phyloP scores from a whole-genome alignment of 2,113 vertebrate genomes.

The Baryphthengus martii region DNA sequence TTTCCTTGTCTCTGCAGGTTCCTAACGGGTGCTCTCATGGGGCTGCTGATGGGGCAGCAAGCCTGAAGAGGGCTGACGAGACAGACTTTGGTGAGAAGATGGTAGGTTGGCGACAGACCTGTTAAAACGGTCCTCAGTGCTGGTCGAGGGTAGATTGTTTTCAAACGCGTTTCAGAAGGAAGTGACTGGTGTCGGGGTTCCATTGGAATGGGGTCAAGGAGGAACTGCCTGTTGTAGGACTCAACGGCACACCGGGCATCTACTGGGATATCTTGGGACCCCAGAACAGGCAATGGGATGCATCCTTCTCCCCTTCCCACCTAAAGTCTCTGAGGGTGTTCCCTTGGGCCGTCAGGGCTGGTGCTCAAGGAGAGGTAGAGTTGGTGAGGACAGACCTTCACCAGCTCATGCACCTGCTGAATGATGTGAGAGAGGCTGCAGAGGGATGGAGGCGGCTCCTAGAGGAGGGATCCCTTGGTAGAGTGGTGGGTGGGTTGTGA shows the following conservation, averaged over 20 bases:
- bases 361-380: too few relatives aligned
- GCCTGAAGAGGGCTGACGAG: constrained; percentile 29
- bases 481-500: not conserved
- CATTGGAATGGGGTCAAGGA: not conserved
- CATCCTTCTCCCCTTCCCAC: not conserved
- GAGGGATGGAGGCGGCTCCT: not conserved
- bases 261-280: not conserved
- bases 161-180: accelerated
- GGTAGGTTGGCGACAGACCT: not conserved
- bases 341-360: not conserved
- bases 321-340: not conserved
- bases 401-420: accelerated
- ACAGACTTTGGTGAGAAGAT: constrained; percentile 74
- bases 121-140: accelerated
- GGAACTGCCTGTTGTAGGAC: accelerated
- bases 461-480: accelerated
- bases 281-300: not conserved
- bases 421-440: not conserved
- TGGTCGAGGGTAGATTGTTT: accelerated
- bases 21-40: not conserved
- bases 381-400: not conserved
- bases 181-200: not conserved
- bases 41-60: not conserved
- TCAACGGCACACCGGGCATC: not conserved
- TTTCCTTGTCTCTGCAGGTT: constrained; percentile 13